A percentile compares a stretch with the other conserved stretches of the same genome.
Evolutionary conservation across 2,888 invertebrate genomes (phyloP).

Genomic region (Adelphocoris suturalis): DNA sequence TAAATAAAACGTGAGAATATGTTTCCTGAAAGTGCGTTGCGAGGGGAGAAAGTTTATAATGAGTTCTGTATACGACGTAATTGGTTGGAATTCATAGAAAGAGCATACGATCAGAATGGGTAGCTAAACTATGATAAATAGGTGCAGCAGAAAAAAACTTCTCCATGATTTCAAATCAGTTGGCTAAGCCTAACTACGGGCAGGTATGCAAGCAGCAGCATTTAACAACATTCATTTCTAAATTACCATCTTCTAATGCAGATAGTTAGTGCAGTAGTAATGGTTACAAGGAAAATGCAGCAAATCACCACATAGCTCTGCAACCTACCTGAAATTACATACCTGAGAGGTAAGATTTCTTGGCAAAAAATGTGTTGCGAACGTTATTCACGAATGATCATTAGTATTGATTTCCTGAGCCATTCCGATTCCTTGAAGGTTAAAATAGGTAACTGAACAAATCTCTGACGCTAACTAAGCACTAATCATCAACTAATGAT

Average conservation of each 20-base stretch:
- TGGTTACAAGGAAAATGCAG: too few species aligned
- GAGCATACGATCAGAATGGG: neutral
- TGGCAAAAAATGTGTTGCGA: too few species aligned
- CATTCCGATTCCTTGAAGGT: too few species aligned
- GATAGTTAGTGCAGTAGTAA: neutral
- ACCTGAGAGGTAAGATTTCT: too few species aligned
- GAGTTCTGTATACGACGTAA: neutral
- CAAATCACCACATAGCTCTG: too few species aligned
- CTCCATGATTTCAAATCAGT: neutral
- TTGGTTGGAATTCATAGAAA: neutral
- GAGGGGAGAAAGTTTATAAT: neutral
- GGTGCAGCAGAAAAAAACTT: neutral
- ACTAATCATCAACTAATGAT: too few species aligned
- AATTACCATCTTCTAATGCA: neutral
- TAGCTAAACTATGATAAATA: neutral
- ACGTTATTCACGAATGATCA: too few species aligned
- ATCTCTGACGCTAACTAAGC: too few species aligned
- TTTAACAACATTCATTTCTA: neutral
- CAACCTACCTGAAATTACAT: too few species aligned
- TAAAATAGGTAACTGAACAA: too few species aligned
- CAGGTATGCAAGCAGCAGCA: too few species aligned
- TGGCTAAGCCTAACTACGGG: neutral
- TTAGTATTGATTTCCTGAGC: too few species aligned
- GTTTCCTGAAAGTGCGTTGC: neutral
- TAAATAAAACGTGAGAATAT: conserved; percentile 14